A percentile compares a stretch with the other conserved stretches of the same genome.
These are phyloP conservation scores for Taenioides sp. DNA, from an alignment of 2,797 vertebrate genomes.

Conservation along the genomic window DNA sequence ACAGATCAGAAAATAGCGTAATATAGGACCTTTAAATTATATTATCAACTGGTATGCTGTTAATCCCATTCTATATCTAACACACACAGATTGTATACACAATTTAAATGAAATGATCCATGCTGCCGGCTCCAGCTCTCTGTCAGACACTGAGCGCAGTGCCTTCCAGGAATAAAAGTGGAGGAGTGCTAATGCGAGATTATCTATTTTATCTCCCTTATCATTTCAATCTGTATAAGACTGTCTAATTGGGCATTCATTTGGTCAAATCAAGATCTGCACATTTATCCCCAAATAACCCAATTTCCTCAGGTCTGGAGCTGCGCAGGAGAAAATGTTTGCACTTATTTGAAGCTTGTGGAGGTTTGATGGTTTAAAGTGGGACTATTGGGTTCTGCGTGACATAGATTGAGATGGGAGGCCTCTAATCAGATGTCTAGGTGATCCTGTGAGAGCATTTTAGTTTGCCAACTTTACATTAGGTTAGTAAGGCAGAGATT, in stretches of 20 bases:
- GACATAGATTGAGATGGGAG: constrained; percentile 9
- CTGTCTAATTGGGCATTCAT: constrained; percentile 55
- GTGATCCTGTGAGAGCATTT: constrained; percentile 10
- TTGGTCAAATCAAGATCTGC: constrained; percentile 52
- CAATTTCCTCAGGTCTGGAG: constrained; percentile 27
- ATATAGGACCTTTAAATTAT: not conserved
- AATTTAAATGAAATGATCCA: not conserved
- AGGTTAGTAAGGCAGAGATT: constrained; percentile 3
- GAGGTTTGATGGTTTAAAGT: constrained; percentile 6
- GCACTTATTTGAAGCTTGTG: constrained; percentile 9
- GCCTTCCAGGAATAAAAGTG: constrained; percentile 19
- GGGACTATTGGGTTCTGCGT: constrained; percentile 10
- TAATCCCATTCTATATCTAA: not conserved
- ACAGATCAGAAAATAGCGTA: no score
- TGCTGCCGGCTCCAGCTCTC: not conserved
- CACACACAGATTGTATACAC: not conserved
- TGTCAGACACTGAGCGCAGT: not conserved
- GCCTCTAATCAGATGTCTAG: constrained; percentile 2
- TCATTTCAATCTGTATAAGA: constrained; percentile 50
- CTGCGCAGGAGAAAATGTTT: constrained; percentile 11
- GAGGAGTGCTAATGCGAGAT: constrained; percentile 26
- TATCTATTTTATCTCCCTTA: constrained; percentile 44
- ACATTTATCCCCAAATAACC: constrained; percentile 53
- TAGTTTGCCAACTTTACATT: not conserved
- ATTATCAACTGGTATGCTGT: not conserved